These are phyloP conservation scores for Acromyrmex heyeri DNA, from an alignment of 1,140 invertebrate species.

Conservation along the genomic window DNA sequence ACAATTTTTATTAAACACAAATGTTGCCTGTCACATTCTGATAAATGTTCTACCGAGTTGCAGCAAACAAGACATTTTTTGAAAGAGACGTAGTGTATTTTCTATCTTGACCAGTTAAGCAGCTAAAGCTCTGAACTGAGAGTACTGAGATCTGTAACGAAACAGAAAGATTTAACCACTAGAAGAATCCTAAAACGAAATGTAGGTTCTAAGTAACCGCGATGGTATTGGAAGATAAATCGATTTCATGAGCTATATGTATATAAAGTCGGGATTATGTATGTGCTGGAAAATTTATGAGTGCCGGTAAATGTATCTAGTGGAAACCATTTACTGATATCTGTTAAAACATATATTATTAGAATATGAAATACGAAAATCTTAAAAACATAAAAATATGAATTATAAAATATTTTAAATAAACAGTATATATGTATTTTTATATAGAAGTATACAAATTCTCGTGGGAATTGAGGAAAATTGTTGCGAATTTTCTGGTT, in stretches of 20 bases:
- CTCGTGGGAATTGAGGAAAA: not conserved
- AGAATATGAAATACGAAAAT: not conserved
- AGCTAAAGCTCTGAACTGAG: not conserved
- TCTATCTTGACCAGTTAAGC: not conserved
- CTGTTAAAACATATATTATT: not conserved
- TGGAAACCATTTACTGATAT: not conserved
- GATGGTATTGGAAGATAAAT: constrained; percentile 11
- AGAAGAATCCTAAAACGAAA: constrained; percentile 34
- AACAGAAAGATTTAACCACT: constrained; percentile 17
- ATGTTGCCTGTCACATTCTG: not conserved
- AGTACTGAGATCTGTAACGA: not conserved
- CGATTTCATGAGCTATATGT: not conserved
- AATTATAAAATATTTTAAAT: not conserved
- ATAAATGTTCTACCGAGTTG: not conserved
- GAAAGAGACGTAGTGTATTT: not conserved
- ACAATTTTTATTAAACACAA: not conserved
- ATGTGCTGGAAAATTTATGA: not conserved
- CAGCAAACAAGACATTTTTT: not conserved
- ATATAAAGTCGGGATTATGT: not conserved
- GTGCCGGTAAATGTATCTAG: not conserved
- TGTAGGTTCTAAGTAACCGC: constrained; percentile 16
- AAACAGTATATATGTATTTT: no score
- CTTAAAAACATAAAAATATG: not conserved
- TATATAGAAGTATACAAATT: no score
- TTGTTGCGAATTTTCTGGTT: not conserved